Evolutionary conservation across 1,140 invertebrate species (phyloP), one percentile per base, ranked within the genome.

Genomic region (Caenorhabditis briggsae): DNA sequence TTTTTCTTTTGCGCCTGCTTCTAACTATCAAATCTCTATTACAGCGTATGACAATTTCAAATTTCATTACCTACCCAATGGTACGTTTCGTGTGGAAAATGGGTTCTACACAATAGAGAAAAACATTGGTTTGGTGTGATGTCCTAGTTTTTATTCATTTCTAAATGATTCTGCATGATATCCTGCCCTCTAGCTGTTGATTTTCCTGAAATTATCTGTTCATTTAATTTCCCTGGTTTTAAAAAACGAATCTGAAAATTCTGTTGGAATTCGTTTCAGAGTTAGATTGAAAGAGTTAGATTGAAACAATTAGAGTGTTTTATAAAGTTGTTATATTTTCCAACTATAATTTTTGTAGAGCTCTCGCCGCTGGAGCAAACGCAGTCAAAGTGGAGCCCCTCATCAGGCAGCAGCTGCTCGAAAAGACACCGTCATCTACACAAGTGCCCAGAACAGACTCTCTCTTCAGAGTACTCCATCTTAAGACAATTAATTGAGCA

Each of bases 1-100:
- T 33, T 33, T 33, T 33, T 33, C 33, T 33, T 33, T 33, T 33
- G 33, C 33, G 33, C 3, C 33, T 56, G 56, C 56, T 46, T 41
- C 82, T 25, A 41, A n/a, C 56, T 58, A 25, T 18, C 43, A 33
- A 43, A 70, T 2, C 18, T 18, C 70, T n/a, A 50, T 78, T 78
- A 12, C 70, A 78, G 70, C 70, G 70, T 14, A 50, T 78, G 70
- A 78, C 70, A 20, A 50, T 78, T 78, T 78, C 70, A 7, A 78
- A 78, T 50, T 78, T 78, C 46, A 78, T 78, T 18, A 50, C 70
- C 18, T 48, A 78, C 46, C 70, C 70, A n/a, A n/a, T 50, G 70
- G 70, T 78, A 78, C 53, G 70, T 78, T 78, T 78, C 23, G 70
- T 25, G 70, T 78, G 70, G n/a, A 46, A 18, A 64, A 2, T 33